phyloP scores from a whole-genome alignment of 1,140 invertebrate genomes.

The Atopsyche davidsoni region DNA sequence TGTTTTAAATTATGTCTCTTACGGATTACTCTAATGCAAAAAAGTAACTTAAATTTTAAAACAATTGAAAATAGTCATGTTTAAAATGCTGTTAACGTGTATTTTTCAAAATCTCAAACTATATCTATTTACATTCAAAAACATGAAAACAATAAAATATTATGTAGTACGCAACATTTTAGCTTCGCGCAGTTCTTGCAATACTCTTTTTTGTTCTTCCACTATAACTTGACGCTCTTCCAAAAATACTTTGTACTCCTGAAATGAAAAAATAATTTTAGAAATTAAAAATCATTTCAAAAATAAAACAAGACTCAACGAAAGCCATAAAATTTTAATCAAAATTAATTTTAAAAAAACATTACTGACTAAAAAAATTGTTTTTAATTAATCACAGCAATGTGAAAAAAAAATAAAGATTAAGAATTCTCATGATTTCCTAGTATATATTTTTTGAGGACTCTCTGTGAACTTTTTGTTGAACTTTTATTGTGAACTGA shows the following conservation, averaged over 20 bases:
- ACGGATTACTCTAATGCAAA: neutral
- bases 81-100: neutral
- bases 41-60: neutral
- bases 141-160: neutral
- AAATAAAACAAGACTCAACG: too few species aligned
- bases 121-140: neutral
- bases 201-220: slow-evolving; percentile 66
- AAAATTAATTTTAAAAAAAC: neutral
- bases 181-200: slow-evolving; percentile 83
- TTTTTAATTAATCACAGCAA: too few species aligned
- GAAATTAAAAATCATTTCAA: too few species aligned
- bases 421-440: too few species aligned
- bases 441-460: too few species aligned
- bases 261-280: slow-evolving; percentile 30
- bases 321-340: neutral
- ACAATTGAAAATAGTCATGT: neutral
- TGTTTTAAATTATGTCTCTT: slow-evolving; percentile 2
- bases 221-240: slow-evolving; percentile 68
- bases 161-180: slow-evolving; percentile 80
- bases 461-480: too few species aligned
- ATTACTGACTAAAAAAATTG: too few species aligned
- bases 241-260: slow-evolving; percentile 80
- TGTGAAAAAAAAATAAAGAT: too few species aligned
- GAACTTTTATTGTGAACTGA: too few species aligned
- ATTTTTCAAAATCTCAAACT: neutral